Evolutionary conservation across 2,888 invertebrate species (phyloP).

Genomic region (Psylliodes chrysocephalus): DNA sequence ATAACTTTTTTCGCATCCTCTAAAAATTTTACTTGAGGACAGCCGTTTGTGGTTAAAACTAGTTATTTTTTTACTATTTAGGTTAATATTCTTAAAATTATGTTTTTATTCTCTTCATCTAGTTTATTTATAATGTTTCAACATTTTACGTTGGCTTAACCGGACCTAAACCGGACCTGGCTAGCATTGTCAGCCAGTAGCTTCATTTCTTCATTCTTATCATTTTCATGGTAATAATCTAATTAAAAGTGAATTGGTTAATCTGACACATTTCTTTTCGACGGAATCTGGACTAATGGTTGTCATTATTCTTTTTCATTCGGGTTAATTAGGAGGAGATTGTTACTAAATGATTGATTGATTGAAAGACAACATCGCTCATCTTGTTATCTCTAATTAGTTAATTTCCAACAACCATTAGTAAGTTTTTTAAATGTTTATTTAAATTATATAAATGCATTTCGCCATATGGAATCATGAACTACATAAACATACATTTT

Average conservation of each 20-base stretch:
- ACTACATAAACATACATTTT: too few species aligned
- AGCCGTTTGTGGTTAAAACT: too few species aligned
- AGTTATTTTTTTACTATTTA: too few species aligned
- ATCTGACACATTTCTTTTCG: conserved; percentile 17
- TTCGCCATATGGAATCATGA: too few species aligned
- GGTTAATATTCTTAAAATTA: too few species aligned
- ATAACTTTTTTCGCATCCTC: too few species aligned
- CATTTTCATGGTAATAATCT: conserved; percentile 21
- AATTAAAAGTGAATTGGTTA: conserved; percentile 21
- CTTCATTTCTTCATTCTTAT: conserved; percentile 16
- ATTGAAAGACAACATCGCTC: neutral
- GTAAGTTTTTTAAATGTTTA: neutral
- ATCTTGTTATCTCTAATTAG: neutral
- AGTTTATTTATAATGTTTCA: too few species aligned
- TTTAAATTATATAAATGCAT: conserved; percentile 1
- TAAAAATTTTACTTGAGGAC: too few species aligned
- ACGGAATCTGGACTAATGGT: conserved; percentile 16
- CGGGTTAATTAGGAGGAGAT: conserved; percentile 11
- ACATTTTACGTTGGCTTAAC: too few species aligned
- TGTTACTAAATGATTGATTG: conserved; percentile 8
- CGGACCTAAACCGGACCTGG: neutral
- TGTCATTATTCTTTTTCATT: conserved; percentile 17
- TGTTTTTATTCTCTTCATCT: too few species aligned
- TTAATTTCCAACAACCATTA: neutral
- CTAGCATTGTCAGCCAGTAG: neutral